These are phyloP conservation scores for Leptinotarsa juncta DNA, from an alignment of 2,888 invertebrate genomes.

Conservation along the genomic window DNA sequence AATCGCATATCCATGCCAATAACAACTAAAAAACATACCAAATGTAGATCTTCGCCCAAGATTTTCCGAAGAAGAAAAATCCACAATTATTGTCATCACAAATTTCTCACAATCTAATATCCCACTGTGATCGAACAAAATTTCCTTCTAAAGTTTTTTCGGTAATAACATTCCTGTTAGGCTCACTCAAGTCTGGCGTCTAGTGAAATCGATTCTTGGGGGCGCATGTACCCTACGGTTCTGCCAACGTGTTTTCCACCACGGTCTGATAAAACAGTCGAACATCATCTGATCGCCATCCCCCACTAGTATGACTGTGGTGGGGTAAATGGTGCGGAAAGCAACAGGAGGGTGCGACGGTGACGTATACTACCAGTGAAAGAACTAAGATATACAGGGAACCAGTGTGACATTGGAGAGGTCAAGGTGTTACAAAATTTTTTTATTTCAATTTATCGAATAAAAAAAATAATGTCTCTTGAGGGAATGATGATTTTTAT, in stretches of 20 bases:
- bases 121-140: slow-evolving; percentile 4
- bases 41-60: not conserved
- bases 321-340: slow-evolving; percentile 40
- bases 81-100: slow-evolving; percentile 34
- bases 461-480: too few species aligned
- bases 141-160: slow-evolving; percentile 36
- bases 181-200: slow-evolving; percentile 58
- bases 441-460: too few species aligned
- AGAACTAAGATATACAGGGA: slow-evolving; percentile 19
- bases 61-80: not conserved
- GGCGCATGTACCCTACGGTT: slow-evolving; percentile 63
- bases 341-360: slow-evolving; percentile 54
- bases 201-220: slow-evolving; percentile 63
- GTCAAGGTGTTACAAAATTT: not conserved
- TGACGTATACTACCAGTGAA: slow-evolving; percentile 19
- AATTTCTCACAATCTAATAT: slow-evolving; percentile 23
- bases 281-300: slow-evolving; percentile 54
- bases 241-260: slow-evolving; percentile 50
- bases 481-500: too few species aligned
- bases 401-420: slow-evolving; percentile 7
- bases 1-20: not conserved
- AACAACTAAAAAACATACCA: slow-evolving; percentile 33
- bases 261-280: slow-evolving; percentile 51
- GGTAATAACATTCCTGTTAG: slow-evolving; percentile 58
- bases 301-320: slow-evolving; percentile 35